Evolutionary conservation across 2,113 vertebrate species (phyloP).

Genomic region (Odontesthes bonariensis): DNA sequence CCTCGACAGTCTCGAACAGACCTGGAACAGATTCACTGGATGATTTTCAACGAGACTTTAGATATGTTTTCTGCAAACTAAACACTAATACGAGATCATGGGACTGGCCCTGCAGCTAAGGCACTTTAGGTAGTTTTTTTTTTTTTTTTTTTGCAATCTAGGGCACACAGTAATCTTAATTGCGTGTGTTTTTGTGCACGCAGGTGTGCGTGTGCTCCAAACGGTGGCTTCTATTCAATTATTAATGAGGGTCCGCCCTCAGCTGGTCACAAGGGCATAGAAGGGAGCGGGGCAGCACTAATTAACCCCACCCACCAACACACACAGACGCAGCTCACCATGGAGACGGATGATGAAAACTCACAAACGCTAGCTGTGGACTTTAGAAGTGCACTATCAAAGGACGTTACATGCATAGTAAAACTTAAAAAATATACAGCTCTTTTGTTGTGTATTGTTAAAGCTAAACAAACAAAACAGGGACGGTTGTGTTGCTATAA

Average conservation of each 20-base stretch:
- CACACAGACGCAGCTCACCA: slow-evolving; percentile 35
- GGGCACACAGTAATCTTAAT: slow-evolving; percentile 45
- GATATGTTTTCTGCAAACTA: not conserved
- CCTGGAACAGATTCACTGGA: not conserved
- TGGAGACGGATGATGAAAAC: slow-evolving; percentile 14
- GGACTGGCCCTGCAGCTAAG: slow-evolving; percentile 32
- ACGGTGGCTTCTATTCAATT: slow-evolving; percentile 66
- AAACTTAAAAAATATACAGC: not conserved
- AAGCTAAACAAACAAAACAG: not conserved
- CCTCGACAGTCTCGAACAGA: not conserved
- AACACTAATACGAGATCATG: not conserved
- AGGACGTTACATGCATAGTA: slow-evolving; percentile 21
- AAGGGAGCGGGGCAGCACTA: slow-evolving; percentile 45
- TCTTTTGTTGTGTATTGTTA: not conserved
- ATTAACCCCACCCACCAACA: slow-evolving; percentile 48
- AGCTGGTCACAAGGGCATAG: slow-evolving; percentile 68
- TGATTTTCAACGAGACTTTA: not conserved
- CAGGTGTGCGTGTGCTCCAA: slow-evolving; percentile 43
- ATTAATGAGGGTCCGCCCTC: slow-evolving; percentile 67
- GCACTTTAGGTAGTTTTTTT: slow-evolving; percentile 70
- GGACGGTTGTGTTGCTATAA: not conserved
- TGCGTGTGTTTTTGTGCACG: slow-evolving; percentile 32
- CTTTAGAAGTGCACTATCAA: slow-evolving; percentile 8
- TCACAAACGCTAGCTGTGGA: slow-evolving; percentile 10
- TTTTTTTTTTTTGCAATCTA: slow-evolving; percentile 38